These are phyloP conservation scores for zebrafish (Danio rerio) DNA, from an alignment of 2,113 vertebrate species.

Conservation along the genomic window GRCz12tu NC_133188.1:31337001-31337500, in stretches of 20 bases:
- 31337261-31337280: constrained; percentile 63
- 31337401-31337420: constrained; percentile 92
- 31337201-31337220: constrained; percentile 84
- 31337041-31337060: not conserved
- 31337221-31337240: constrained; percentile 71
- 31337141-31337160: constrained; percentile 87
- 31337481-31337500: constrained; percentile 89
- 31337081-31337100: constrained; percentile 33
- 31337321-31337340: constrained; percentile 40
- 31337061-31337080: not conserved
- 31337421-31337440: constrained; percentile 94
- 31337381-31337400: constrained; percentile 96
- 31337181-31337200: constrained; percentile 92
- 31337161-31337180: constrained; percentile 90
- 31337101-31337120: constrained; percentile 38
- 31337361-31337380: constrained; percentile 95
- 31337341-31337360: constrained; percentile 74
- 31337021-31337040: constrained; percentile 18
- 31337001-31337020: not conserved
- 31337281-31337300: constrained; percentile 42
- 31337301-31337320: constrained; percentile 55
- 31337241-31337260: constrained; percentile 63
- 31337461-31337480: constrained; percentile 88
- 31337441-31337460: constrained; percentile 92
- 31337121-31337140: constrained; percentile 83